phyloP scores from a whole-genome alignment of 2,797 vertebrate species.

The Morelia viridis region DNA sequence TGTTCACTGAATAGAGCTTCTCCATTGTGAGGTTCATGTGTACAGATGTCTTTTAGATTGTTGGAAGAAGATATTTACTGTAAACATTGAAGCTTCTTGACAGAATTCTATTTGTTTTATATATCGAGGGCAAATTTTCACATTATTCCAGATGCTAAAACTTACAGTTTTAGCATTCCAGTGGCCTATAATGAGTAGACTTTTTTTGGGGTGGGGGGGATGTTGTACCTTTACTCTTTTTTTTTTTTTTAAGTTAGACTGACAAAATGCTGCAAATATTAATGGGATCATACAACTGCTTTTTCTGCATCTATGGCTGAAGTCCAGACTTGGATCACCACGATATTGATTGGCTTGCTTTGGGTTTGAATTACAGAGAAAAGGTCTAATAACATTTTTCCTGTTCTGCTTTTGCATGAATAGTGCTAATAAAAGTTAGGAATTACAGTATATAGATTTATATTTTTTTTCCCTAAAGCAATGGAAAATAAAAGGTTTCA shows the following conservation, averaged over 20 bases:
- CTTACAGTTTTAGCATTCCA: background rate
- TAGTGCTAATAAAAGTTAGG: too few relatives aligned
- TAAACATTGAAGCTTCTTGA: background rate
- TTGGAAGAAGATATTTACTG: background rate
- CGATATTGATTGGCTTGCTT: background rate
- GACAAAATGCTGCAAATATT: too few relatives aligned
- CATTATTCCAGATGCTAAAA: background rate
- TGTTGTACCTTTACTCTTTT: background rate
- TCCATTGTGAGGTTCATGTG: background rate
- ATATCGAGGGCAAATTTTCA: background rate
- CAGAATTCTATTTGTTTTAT: background rate
- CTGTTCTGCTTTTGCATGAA: too few relatives aligned
- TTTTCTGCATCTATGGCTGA: background rate
- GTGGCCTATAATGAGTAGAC: background rate
- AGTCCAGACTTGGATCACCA: background rate
- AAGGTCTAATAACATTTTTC: background rate
- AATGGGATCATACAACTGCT: too few relatives aligned
- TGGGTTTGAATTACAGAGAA: background rate
- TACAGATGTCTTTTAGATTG: background rate
- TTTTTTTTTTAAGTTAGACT: too few relatives aligned
- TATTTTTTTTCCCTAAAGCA: background rate
- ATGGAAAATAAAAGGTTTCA: background rate
- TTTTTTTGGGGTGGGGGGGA: background rate
- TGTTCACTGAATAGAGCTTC: background rate
- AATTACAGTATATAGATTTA: too few relatives aligned